Percentiles rank a stretch among this genome's conserved stretches.
Evolutionary conservation across 2,113 vertebrate genomes (phyloP).

Genomic region (Ornithorhynchus anatinus): DNA sequence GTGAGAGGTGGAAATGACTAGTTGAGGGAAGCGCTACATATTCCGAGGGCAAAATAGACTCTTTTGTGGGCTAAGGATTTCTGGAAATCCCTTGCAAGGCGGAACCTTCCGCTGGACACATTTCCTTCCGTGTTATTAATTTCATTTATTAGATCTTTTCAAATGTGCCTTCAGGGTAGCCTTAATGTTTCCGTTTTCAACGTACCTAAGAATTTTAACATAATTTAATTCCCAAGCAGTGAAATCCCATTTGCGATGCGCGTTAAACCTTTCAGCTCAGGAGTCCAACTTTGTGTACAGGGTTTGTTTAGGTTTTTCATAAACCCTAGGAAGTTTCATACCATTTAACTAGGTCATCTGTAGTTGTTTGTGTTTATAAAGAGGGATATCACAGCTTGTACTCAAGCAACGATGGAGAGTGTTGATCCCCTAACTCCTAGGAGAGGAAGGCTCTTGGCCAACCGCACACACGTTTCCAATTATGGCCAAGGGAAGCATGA

Average conservation of each 20-base stretch:
- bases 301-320: background rate
- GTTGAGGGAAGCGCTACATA: too few species aligned
- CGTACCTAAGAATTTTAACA: background rate
- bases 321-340: background rate
- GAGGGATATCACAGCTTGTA: too few species aligned
- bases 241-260: background rate
- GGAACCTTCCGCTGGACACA: background rate
- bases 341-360: background rate
- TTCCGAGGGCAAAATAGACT: too few species aligned
- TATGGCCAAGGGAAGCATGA: too few species aligned
- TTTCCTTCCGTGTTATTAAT: background rate
- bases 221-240: constrained; percentile 1
- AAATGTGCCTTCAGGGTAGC: background rate
- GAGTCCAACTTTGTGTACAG: background rate
- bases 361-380: too few species aligned
- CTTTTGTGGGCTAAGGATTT: background rate
- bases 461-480: fast-evolving
- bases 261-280: background rate
- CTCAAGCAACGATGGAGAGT: too few species aligned
- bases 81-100: background rate
- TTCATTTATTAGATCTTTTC: background rate
- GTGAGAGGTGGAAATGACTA: too few species aligned
- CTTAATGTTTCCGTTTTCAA: background rate
- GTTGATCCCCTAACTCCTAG: background rate
- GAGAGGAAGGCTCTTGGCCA: background rate